Base-by-base conservation (phyloP, 1,140 invertebrate species). In the Trachymyrmex septentrionalis region DNA sequence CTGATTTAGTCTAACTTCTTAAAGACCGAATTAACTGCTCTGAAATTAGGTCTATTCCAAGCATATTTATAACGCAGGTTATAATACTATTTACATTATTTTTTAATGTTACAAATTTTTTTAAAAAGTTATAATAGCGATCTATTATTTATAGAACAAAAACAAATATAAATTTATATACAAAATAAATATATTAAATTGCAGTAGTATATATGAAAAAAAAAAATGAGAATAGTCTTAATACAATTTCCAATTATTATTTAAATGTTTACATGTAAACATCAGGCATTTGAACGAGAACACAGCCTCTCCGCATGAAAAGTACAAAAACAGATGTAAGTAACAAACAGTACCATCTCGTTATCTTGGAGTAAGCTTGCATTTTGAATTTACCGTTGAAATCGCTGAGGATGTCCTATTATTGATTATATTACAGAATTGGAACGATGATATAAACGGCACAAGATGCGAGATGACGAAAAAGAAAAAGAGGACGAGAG, bases 301-400 rank as follows among this genome's bases (percentile, higher is more conserved):
- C 38, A 24, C 10, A 48, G 44, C 16, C 9, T 19, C 24, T 19
- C 24, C 53, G 38, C 3, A 24, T 19, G 9, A 73, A 14, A 48
- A 48, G 21, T 24, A 55, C 48, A 30, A 64, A 48, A 80, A 21
- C 64, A 44, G 48, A n/a, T n/a, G 38, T 27, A 53, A 82, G 14
- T 14, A 75, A 24, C 27, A 75, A 44, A 64, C 38, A 16, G 78
- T 61, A 38, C 6, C 12, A 21, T 30, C 2, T 21, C 73, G 21
- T 75, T 69, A 44, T 73, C 63, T 85, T 66, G 30, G 2, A 72
- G 21, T 73, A 53, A 72, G 80, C 71, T 85, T 78, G 71, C 87
- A 64, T 64, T 87, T 77, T 72, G 80, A 88, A 87, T 85, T 85
- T 78, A 64, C 34, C 64, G 80, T 87, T 87, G 86, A 88, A 87